Evolutionary conservation across 92 coral and sea anemone species (phyloP).

Genomic region (Porites lobata): DNA sequence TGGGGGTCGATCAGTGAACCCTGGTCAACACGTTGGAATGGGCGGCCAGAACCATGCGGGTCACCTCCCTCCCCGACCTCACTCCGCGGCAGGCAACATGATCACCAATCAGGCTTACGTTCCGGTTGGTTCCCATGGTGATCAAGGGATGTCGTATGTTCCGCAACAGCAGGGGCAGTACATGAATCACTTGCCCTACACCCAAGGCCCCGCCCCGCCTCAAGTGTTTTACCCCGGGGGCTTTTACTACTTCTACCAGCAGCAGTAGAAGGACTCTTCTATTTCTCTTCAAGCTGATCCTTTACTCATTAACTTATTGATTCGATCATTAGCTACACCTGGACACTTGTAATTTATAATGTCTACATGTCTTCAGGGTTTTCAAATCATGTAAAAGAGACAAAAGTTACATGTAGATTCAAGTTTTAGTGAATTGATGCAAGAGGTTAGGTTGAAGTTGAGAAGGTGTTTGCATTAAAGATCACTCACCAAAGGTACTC

Average conservation of each 20-base stretch:
- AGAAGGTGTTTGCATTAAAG: conserved; percentile 46
- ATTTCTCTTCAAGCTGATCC: conserved; percentile 17
- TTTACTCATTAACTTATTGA: conserved; percentile 48
- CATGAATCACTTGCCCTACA: conserved; percentile 82
- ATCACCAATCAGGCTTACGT: conserved; percentile 77
- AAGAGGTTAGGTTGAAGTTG: conserved; percentile 34
- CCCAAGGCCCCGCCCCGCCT: conserved; percentile 69
- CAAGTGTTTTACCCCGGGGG: conserved; percentile 93
- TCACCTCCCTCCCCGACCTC: conserved; percentile 91
- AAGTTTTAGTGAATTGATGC: conserved; percentile 26
- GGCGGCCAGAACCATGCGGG: conserved; percentile 70
- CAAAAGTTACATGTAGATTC: conserved; percentile 39
- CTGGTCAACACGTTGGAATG: conserved; percentile 44
- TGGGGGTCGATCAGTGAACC: conserved; percentile 70
- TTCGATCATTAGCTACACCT: conserved; percentile 39
- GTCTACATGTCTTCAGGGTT: conserved; percentile 36
- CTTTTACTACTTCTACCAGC: conserved; percentile 92
- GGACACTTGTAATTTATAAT: conserved; percentile 38
- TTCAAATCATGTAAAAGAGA: conserved; percentile 23
- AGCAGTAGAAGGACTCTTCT: conserved; percentile 62
- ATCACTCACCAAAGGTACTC: conserved; percentile 29
- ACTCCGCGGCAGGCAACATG: conserved; percentile 93
- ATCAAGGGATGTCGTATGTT: conserved; percentile 79
- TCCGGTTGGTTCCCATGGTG: conserved; percentile 80
- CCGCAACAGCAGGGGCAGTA: conserved; percentile 76